Evolutionary conservation across 2,888 invertebrate species (phyloP), one percentile per base, ranked within the genome.

Genomic region (Amblyteles armatorius): DNA sequence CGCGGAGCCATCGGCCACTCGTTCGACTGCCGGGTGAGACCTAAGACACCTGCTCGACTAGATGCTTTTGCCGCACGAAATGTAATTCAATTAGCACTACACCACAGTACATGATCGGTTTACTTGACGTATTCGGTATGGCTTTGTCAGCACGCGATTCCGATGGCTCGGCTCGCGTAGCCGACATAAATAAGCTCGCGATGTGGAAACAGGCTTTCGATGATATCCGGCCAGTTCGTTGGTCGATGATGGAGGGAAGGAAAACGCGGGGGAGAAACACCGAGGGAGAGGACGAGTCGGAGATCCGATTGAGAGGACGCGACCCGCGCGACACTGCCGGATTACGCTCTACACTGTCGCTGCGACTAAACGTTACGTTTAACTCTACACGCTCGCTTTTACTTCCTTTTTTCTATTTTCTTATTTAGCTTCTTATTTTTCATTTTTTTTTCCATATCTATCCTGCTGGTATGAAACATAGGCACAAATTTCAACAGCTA

Each of bases 101-200:
- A 72, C 40, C 26, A 13, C 55, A 29, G 26, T 29, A 67, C 72
- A 71, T 69, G 78, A 84, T 82, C 67, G 79, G 74, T 84, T 84
- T 82, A 79, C 79, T 67, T 36, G 55, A 11, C 69, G 79, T 71
- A 52, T 81, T 68, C 73, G 73, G 67, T 84, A 85, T 69, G 82
- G 85, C 79, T 82, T 85, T 85, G 71, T 67, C 67, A 57, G 71
- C 85, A 85, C 79, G 82, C 85, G 57, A 79, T 52, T 19, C 68
- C 44, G 29, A 57, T 19, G 26, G 13, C n/a, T 16, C 29, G 36
- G 9, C 11, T 19, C 16, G 40, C 36, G 6, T 16, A 40, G 44
- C 36, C 55, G 33, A 11, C 57, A 19, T n/a, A 29, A 63, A 60
- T 63, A 63, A 29, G 48, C 44, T 13, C 5, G 48, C 5, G 2